These are phyloP conservation scores for Cryptus armator DNA, from an alignment of 2,888 invertebrate species.

Conservation along the genomic window DNA sequence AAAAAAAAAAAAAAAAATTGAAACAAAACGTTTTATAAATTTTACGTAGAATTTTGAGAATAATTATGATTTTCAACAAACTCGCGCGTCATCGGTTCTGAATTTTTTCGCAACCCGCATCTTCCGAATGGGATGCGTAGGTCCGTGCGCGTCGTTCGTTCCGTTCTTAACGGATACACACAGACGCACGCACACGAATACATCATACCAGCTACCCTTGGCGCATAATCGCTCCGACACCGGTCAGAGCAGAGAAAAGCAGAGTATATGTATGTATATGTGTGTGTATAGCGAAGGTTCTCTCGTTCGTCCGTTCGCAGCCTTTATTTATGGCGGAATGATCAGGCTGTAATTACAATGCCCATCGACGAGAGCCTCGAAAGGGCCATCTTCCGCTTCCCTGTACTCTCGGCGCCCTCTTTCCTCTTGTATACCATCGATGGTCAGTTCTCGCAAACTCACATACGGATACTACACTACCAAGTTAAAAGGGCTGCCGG, in stretches of 20 bases:
- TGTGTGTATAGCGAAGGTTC: constrained; percentile 50
- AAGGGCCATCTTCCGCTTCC: constrained; percentile 77
- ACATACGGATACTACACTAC: constrained; percentile 44
- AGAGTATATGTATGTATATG: constrained; percentile 15
- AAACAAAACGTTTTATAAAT: constrained; percentile 18
- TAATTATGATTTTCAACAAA: constrained; percentile 1
- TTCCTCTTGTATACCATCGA: constrained; percentile 54
- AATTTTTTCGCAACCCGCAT: not conserved
- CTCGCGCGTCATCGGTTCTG: constrained; percentile 25
- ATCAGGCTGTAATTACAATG: constrained; percentile 82
- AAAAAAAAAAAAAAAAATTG: constrained; percentile 11
- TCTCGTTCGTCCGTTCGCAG: constrained; percentile 68
- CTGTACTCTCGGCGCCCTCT: constrained; percentile 55
- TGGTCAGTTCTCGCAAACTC: constrained; percentile 40
- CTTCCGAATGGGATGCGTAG: not conserved
- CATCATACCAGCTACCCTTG: constrained; percentile 52
- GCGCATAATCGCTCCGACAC: constrained; percentile 69
- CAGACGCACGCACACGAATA: not conserved
- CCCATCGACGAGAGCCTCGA: constrained; percentile 74
- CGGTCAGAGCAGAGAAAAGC: constrained; percentile 59
- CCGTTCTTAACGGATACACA: constrained; percentile 28
- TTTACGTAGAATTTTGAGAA: constrained; percentile 7
- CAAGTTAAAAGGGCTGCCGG: constrained; percentile 17
- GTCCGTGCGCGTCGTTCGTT: constrained; percentile 50
- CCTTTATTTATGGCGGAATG: constrained; percentile 82